Conservation (phyloP, 2,113 vertebrate species). For the Dryoscopus gambensis region DNA sequence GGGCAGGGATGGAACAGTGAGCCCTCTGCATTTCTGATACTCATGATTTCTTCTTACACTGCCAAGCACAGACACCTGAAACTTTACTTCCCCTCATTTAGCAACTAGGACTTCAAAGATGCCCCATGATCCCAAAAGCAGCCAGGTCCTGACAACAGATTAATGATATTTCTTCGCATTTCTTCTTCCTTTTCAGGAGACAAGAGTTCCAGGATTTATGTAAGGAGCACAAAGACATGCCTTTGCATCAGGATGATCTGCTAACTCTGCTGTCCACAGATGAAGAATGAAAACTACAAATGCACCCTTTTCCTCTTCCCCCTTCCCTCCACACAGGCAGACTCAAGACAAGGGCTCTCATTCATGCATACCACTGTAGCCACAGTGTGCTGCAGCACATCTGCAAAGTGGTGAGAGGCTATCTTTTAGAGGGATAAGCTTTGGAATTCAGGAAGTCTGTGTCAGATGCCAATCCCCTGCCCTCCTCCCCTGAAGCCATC, state of each 20-base stretch:
- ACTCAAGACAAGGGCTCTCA: neutral
- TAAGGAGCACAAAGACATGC: neutral
- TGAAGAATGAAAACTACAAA: neutral
- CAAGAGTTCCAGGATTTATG: neutral
- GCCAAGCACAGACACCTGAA: neutral
- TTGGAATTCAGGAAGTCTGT: conserved; percentile 38
- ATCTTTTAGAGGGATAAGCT: neutral
- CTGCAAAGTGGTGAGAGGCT: neutral
- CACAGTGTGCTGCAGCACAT: neutral
- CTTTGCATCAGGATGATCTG: neutral
- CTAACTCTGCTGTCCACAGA: neutral
- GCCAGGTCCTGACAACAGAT: neutral
- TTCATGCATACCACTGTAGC: neutral
- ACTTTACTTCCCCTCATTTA: neutral
- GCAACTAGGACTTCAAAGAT: neutral
- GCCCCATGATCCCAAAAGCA: neutral
- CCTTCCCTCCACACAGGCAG: neutral
- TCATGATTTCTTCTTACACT: neutral
- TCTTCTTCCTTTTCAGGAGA: neutral
- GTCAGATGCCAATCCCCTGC: neutral
- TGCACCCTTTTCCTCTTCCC: neutral
- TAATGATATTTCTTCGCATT: neutral
- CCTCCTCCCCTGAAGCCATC: neutral
- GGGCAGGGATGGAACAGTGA: neutral
- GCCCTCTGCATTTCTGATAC: neutral